Conservation (phyloP, 1,140 invertebrate species). For the Papilio dardanus region DNA sequence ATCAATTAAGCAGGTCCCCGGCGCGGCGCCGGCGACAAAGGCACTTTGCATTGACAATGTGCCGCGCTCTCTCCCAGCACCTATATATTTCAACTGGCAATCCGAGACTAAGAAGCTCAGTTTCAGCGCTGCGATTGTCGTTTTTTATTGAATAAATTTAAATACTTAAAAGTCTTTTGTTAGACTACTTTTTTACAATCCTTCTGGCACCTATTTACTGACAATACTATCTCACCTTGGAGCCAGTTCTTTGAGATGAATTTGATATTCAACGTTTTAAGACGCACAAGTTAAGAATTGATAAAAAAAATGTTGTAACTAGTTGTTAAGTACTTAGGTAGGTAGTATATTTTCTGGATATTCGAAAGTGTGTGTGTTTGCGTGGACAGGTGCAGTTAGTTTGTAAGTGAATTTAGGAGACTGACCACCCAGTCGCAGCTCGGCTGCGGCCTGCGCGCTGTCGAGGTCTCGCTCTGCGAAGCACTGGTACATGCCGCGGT, state of each 20-base stretch:
- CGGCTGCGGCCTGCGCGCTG: conserved; percentile 87
- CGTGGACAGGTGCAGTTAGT: no score
- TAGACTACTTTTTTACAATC: conserved; percentile 23
- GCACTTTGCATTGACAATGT: conserved; percentile 35
- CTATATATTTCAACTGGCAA: conserved; percentile 29
- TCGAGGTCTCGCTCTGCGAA: conserved; percentile 88
- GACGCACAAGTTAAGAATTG: not conserved
- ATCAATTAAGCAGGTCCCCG: conserved; percentile 40
- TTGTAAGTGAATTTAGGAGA: not conserved
- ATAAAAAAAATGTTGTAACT: no score
- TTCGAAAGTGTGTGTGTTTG: no score
- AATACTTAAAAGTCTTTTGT: conserved; percentile 34
- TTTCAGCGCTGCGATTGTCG: conserved; percentile 23
- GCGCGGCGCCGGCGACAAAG: conserved; percentile 25
- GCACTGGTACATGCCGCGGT: conserved; percentile 94
- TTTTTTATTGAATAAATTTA: conserved; percentile 40
- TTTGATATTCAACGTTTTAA: not conserved
- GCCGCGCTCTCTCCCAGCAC: not conserved
- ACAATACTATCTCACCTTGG: not conserved
- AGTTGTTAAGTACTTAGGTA: no score
- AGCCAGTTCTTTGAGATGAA: not conserved
- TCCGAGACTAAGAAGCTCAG: conserved; percentile 35
- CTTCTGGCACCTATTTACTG: conserved; percentile 1
- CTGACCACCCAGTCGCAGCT: conserved; percentile 89
- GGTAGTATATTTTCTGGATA: no score